Percentiles rank a stretch among this genome's conserved stretches.
Conservation (phyloP, 2,888 invertebrate genomes). For the Microctonus hyperodae region DNA sequence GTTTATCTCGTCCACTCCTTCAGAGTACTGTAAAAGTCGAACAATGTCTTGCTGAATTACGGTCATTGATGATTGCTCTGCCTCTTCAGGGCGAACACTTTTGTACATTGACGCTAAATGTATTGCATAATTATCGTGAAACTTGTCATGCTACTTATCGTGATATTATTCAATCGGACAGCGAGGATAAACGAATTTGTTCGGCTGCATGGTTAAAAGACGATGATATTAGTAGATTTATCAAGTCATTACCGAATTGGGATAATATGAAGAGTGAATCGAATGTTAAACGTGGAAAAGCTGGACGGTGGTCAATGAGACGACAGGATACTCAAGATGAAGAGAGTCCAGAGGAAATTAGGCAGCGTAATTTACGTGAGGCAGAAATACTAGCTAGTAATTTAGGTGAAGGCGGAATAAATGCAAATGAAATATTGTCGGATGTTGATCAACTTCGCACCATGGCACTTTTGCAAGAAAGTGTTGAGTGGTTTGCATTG, state of each 20-base stretch:
- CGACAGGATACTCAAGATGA: conserved; percentile 70
- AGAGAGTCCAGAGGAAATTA: conserved; percentile 81
- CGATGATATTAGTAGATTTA: conserved; percentile 91
- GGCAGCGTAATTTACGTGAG: conserved; percentile 83
- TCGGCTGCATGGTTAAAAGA: conserved; percentile 92
- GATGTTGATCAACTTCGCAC: conserved; percentile 84
- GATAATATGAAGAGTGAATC: conserved; percentile 68
- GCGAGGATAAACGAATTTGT: conserved; percentile 80
- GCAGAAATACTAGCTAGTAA: conserved; percentile 94
- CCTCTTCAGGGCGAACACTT: conserved; percentile 80
- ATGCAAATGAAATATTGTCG: conserved; percentile 83
- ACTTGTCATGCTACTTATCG: conserved; percentile 78
- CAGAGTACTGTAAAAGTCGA: conserved; percentile 78
- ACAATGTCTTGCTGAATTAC: conserved; percentile 72
- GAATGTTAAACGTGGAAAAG: conserved; percentile 55
- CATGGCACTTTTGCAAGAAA: conserved; percentile 89
- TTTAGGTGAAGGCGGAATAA: conserved; percentile 85
- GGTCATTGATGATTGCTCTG: conserved; percentile 73
- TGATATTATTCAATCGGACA: conserved; percentile 79
- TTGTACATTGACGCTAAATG: conserved; percentile 74
- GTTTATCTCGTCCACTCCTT: conserved; percentile 71
- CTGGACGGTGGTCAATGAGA: conserved; percentile 56
- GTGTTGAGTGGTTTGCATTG: conserved; percentile 71
- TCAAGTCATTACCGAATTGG: conserved; percentile 88
- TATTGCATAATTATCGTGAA: conserved; percentile 77